Conservation (phyloP, 2,888 invertebrate species). For the Terebella lapidaria region DNA sequence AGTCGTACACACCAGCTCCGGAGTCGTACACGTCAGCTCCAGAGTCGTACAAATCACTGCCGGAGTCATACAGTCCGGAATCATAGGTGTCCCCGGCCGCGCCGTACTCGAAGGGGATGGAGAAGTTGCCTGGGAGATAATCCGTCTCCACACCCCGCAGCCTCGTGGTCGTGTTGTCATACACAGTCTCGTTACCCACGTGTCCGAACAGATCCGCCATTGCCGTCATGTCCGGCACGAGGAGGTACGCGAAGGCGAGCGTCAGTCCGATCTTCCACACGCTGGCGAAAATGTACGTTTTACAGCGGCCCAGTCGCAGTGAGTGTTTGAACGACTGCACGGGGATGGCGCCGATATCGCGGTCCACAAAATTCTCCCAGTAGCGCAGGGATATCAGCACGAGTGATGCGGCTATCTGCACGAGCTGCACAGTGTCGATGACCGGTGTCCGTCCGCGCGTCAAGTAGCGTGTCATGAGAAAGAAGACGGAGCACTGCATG, state of each 20-base stretch:
- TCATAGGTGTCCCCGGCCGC: neutral
- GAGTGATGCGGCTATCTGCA: constrained; percentile 18
- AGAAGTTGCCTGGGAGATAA: neutral
- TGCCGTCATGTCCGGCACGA: constrained; percentile 26
- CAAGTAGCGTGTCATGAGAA: constrained; percentile 27
- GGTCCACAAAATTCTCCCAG: constrained; percentile 28
- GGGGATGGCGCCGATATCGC: constrained; percentile 19
- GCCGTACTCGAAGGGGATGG: neutral
- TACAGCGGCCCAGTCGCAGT: constrained; percentile 21
- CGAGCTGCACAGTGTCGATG: constrained; percentile 9
- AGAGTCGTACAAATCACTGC: too few species aligned
- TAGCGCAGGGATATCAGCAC: constrained; percentile 23
- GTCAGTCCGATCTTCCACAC: constrained; percentile 26
- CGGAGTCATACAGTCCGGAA: neutral
- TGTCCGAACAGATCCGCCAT: constrained; percentile 22
- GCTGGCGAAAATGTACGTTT: constrained; percentile 29
- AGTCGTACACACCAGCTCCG: neutral
- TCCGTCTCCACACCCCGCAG: neutral
- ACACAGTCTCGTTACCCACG: constrained; percentile 23
- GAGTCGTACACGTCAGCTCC: neutral
- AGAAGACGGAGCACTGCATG: constrained; percentile 40
- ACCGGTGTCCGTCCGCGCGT: neutral
- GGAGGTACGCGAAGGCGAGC: constrained; percentile 24
- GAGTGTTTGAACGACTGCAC: constrained; percentile 19
- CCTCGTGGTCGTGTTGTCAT: constrained; percentile 11